Base-by-base conservation (phyloP, 2,797 vertebrate genomes). In the Peromyscus melanophrys region DNA sequence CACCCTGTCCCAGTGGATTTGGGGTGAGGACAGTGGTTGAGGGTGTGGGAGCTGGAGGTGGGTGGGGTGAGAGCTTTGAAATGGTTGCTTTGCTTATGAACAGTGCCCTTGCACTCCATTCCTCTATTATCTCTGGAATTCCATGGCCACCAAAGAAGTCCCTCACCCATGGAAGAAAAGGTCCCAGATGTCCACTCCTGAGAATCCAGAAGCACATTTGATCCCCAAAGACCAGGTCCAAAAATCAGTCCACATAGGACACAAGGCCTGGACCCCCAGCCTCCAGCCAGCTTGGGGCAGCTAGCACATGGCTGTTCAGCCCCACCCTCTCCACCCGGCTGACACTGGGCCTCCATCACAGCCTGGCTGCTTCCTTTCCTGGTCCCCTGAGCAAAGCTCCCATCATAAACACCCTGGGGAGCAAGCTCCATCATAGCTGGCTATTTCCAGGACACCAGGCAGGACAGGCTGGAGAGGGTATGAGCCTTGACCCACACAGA, bases 211-310 rank as follows among this genome's bases (percentile, higher is more conserved):
- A 31, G 9, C 0, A 0, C 0, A 19, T 5, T 55, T 46, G 6
- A 25, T 49, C 49, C 46, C 8, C 7, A 6, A 0, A 10, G 27
- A n/a, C 67, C 57, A 43, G 1, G 4, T 25, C n/a, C 52, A 6
- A 1, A 65, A 65, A 16, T 49, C 29, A n/a, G 10, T 19, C 0
- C 19, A 17, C 6, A 0, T 2, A 34, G 13, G 19, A 1, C 1
- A 21, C 11, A 55, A 65, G 73, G 7, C 67, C 82, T 13, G 13
- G 27, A 82, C 21, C 13, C 34, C 29, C 17, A 67, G 21, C 21
- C 31, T 57, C 19, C 52, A 57, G 78, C 52, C 21, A 37, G 25
- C 81, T 29, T 83, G n/a, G 31, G 40, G 43, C 5, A 17, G 40
- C 27, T 65, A 10, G 40, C 29, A 49, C 40, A 49, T 63, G 6